Evolutionary conservation across 2,888 invertebrate species (phyloP).

Genomic region (Drosophila ustulata): DNA sequence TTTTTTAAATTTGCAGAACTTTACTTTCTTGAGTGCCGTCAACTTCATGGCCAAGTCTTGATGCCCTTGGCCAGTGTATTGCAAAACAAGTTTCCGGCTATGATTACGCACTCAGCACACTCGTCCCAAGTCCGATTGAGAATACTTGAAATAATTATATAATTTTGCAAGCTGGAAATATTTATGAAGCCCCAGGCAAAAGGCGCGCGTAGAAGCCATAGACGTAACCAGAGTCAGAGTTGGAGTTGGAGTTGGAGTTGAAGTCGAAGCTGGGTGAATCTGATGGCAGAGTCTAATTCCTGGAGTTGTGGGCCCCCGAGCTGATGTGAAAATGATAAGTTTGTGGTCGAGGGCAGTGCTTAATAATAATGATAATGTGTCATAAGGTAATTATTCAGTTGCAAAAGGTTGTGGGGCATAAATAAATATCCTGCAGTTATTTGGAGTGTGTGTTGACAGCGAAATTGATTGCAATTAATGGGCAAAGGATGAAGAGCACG

Average conservation of each 20-base stretch:
- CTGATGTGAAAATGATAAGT: constrained; percentile 72
- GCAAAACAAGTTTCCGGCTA: constrained; percentile 50
- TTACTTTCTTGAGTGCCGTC: neutral
- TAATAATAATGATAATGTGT: constrained; percentile 81
- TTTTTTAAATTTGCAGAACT: neutral
- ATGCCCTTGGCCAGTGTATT: neutral
- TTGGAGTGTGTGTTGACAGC: constrained; percentile 78
- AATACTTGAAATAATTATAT: constrained; percentile 78
- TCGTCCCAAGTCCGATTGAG: constrained; percentile 46
- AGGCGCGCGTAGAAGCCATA: neutral
- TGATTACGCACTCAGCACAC: constrained; percentile 61
- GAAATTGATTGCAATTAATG: constrained; percentile 81
- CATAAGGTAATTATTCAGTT: constrained; percentile 81
- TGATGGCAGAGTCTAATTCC: constrained; percentile 64
- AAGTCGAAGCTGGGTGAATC: constrained; percentile 16
- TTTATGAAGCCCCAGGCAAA: constrained; percentile 62
- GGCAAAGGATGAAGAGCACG: neutral
- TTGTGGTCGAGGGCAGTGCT: constrained; percentile 46
- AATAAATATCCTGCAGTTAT: constrained; percentile 78
- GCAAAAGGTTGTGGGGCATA: constrained; percentile 66
- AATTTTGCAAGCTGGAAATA: constrained; percentile 71
- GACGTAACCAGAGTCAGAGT: neutral
- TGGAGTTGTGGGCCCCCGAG: constrained; percentile 40
- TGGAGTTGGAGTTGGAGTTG: neutral
- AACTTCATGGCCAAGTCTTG: neutral